Percentiles rank a stretch among this genome's conserved stretches.
These are phyloP conservation scores for Nomada ferruginata DNA, from an alignment of 2,888 invertebrate genomes.

Conservation along the genomic window DNA sequence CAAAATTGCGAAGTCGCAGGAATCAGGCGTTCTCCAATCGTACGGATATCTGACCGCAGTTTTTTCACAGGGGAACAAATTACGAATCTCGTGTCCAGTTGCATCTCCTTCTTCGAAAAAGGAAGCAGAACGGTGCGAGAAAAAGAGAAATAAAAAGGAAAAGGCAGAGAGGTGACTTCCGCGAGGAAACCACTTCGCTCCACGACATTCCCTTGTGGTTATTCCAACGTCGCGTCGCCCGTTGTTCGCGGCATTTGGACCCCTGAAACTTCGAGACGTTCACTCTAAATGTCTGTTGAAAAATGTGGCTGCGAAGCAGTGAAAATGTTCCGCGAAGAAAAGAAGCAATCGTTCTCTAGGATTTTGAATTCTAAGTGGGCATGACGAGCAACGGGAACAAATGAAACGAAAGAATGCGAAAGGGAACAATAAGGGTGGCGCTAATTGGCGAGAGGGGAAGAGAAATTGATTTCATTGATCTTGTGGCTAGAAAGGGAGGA, in stretches of 20 bases:
- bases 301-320: constrained; percentile 19
- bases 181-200: constrained; percentile 26
- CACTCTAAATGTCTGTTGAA: constrained; percentile 29
- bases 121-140: not conserved
- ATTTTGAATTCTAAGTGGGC: not conserved
- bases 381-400: not conserved
- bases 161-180: constrained; percentile 8
- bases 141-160: not conserved
- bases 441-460: not conserved
- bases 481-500: not conserved
- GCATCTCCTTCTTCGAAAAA: not conserved
- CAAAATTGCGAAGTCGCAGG: not conserved
- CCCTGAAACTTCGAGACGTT: constrained; percentile 39
- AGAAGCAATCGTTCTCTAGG: not conserved
- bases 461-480: not conserved
- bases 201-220: constrained; percentile 48
- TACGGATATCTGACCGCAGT: not conserved
- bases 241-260: constrained; percentile 29
- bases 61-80: constrained; percentile 33
- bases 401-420: not conserved
- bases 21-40: constrained; percentile 7
- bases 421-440: not conserved
- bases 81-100: constrained; percentile 44
- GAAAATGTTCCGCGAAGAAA: constrained; percentile 10
- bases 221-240: constrained; percentile 6